phyloP scores from a whole-genome alignment of 2,888 invertebrate genomes.

The Phortica magna region DNA sequence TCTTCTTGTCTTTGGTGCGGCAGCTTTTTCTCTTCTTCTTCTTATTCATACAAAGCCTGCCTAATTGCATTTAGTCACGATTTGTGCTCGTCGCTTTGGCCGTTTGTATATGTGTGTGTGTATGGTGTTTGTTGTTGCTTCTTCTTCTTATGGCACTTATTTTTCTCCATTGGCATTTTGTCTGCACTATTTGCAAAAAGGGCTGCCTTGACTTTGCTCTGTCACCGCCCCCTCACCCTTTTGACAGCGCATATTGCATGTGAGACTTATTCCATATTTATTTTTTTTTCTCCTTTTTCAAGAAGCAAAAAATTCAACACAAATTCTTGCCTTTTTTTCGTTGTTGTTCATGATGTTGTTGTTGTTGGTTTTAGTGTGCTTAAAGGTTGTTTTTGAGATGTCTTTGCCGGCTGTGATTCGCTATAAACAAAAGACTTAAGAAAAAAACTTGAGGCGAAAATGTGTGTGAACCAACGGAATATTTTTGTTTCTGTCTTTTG shows the following conservation, averaged over 20 bases:
- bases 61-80: conserved; percentile 76
- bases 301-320: not conserved
- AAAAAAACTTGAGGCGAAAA: not conserved
- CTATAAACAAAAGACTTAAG: conserved; percentile 24
- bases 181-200: not conserved
- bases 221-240: not conserved
- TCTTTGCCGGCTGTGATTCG: not conserved
- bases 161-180: not conserved
- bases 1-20: conserved; percentile 21
- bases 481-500: not conserved
- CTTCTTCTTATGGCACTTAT: not conserved
- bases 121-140: conserved; percentile 38
- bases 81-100: conserved; percentile 52
- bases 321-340: conserved; percentile 10
- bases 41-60: conserved; percentile 41
- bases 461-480: not conserved
- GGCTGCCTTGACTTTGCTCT: conserved; percentile 37
- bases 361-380: not conserved
- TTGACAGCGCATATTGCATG: not conserved
- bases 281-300: not conserved
- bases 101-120: conserved; percentile 41
- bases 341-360: not conserved
- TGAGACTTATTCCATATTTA: not conserved
- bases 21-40: conserved; percentile 29
- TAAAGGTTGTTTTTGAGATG: conserved; percentile 1